Percentiles rank a stretch among this genome's conserved stretches.
Evolutionary conservation across 35 echinoderm and acorn worm genomes (phyloP).

Genomic region (Hemicentrotus pulcherrimus): DNA sequence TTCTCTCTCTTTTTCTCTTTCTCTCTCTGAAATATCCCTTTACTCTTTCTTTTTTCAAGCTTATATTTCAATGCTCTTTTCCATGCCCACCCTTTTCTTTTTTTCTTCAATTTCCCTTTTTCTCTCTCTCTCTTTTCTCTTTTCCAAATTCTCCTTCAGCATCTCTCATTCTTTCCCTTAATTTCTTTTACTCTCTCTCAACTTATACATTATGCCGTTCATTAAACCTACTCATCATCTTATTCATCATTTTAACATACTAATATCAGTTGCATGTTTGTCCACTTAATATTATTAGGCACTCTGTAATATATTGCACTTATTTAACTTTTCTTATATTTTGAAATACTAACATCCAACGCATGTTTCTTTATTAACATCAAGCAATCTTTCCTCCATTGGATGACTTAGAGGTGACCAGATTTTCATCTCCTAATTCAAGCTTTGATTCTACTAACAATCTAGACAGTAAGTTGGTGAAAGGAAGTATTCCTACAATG

Average conservation of each 20-base stretch:
- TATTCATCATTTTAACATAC: neutral
- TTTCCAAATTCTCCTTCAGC: too few species aligned
- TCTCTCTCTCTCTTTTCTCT: too few species aligned
- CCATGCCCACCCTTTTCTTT: neutral
- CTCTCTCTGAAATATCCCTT: neutral
- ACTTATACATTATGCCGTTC: too few species aligned
- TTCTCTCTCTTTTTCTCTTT: too few species aligned
- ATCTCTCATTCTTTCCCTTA: too few species aligned
- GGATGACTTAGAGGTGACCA: neutral
- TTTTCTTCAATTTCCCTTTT: too few species aligned
- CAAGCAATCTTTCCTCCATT: neutral
- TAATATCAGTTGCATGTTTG: neutral
- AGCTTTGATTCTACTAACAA: constrained; percentile 3
- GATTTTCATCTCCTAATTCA: neutral
- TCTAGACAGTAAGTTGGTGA: neutral
- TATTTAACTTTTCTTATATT: too few species aligned
- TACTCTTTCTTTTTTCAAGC: neutral
- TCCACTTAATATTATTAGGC: neutral
- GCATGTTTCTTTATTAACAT: neutral
- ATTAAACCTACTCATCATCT: too few species aligned
- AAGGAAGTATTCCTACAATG: neutral
- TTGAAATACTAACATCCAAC: neutral
- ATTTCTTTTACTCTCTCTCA: too few species aligned
- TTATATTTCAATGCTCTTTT: neutral
- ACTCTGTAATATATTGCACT: too few species aligned